Evolutionary conservation across 1,140 invertebrate genomes (phyloP).

Genomic region (Rhagoletis zephyria): DNA sequence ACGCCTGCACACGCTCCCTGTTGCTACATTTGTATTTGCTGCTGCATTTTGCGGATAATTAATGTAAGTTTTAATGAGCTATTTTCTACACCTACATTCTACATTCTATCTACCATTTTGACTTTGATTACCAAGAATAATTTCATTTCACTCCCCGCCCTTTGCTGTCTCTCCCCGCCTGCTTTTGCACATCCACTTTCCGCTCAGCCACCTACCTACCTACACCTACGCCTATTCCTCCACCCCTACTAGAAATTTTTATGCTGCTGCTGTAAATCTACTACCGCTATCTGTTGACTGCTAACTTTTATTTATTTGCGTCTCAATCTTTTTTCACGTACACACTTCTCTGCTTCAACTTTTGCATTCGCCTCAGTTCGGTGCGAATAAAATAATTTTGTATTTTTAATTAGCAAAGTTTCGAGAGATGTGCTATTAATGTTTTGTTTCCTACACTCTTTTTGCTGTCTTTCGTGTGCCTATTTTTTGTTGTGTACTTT

Average conservation of each 20-base stretch:
- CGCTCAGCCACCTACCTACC: background rate
- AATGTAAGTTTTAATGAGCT: conserved; percentile 52
- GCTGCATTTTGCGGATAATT: conserved; percentile 39
- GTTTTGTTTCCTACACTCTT: background rate
- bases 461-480: background rate
- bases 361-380: conserved; percentile 39
- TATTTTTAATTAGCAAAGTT: conserved; percentile 52
- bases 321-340: background rate
- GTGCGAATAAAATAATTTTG: conserved; percentile 29
- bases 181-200: background rate
- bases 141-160: background rate
- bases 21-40: too few relatives aligned
- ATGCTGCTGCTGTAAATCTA: conserved; percentile 5
- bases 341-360: background rate
- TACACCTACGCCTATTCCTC: background rate
- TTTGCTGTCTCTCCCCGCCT: background rate
- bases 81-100: background rate
- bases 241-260: conserved; percentile 1
- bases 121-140: background rate
- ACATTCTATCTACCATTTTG: too few relatives aligned
- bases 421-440: conserved; percentile 8
- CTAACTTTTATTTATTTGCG: conserved; percentile 36
- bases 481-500: background rate
- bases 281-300: conserved; percentile 9
- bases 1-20: background rate